phyloP scores from a whole-genome alignment of 2,888 invertebrate genomes.

The Iselma pallidipennis region DNA sequence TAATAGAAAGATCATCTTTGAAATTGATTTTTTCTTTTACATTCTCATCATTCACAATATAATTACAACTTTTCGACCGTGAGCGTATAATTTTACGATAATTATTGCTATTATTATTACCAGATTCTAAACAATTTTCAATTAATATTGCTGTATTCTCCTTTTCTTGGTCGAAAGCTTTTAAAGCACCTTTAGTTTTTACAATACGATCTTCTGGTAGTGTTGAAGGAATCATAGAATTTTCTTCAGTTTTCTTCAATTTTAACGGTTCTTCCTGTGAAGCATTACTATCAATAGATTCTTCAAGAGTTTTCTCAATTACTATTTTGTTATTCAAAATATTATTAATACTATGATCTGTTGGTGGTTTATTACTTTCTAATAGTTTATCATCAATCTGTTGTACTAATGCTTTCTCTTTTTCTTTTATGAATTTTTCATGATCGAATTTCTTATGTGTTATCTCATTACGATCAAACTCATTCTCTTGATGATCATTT shows the following conservation, averaged over 20 bases:
- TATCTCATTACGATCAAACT: background rate
- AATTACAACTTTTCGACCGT: constrained; percentile 17
- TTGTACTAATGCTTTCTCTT: background rate
- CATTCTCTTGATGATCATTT: background rate
- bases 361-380: constrained; percentile 7
- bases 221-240: background rate
- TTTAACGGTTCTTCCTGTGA: background rate
- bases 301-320: background rate
- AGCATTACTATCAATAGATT: background rate
- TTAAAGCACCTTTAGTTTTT: constrained; percentile 16
- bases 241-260: background rate
- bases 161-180: constrained; percentile 11
- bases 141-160: background rate
- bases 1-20: background rate
- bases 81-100: background rate
- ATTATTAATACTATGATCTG: constrained; percentile 19
- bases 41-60: background rate
- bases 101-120: background rate
- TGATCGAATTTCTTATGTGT: constrained; percentile 2
- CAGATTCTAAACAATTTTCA: background rate
- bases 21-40: background rate
- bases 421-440: background rate
- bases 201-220: background rate
- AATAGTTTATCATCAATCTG: background rate
- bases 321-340: constrained; percentile 10